Evolutionary conservation across 2,888 invertebrate genomes (phyloP), one percentile per base, ranked within the genome.

Genomic region (Quadroppia sp.): DNA sequence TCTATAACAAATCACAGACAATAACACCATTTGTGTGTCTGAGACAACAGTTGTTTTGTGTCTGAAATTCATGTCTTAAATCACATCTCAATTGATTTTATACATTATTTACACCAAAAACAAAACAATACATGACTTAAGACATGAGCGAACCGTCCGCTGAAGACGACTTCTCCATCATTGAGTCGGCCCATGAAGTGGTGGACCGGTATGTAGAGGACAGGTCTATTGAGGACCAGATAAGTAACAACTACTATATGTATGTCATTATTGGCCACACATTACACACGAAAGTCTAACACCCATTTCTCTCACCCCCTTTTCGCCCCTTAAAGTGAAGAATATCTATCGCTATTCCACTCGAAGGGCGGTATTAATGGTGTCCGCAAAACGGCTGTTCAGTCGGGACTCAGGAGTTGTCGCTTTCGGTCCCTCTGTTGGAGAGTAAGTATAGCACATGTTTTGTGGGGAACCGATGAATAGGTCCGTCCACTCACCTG

Each of bases 351-450:
- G 32, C 56, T 76, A 23, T 78, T 78, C 48, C 73, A 70, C n/a
- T 61, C 53, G 15, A 67, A 59, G 2, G 72, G 77, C 30, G 78
- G 73, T 71, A 30, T 73, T 11, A 45, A 72, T 20, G 36, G 74
- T 1, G 64, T 79, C 70, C 74, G 75, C 28, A 72, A 76, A 42
- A 72, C 70, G 56, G 77, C 77, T 2, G 71, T 79, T 17, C 72
- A 76, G 71, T 78, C 76, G 6, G 75, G 74, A 9, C 70, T 79
- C 23, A 71, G 78, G 74, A 77, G 77, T 48, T 78, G 76, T 67
- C 76, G 78, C 17, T 79, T 79, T 74, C 73, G 79, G 11, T 78
- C 78, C 30, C 61, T 79, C 20, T 79, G 78, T 74, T 79, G 79
- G 79, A 77, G 76, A 69, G 76, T 76, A 71, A 50, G 74, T 74